Conservation (phyloP, 2,888 invertebrate species). For the Nudaria mundana region DNA sequence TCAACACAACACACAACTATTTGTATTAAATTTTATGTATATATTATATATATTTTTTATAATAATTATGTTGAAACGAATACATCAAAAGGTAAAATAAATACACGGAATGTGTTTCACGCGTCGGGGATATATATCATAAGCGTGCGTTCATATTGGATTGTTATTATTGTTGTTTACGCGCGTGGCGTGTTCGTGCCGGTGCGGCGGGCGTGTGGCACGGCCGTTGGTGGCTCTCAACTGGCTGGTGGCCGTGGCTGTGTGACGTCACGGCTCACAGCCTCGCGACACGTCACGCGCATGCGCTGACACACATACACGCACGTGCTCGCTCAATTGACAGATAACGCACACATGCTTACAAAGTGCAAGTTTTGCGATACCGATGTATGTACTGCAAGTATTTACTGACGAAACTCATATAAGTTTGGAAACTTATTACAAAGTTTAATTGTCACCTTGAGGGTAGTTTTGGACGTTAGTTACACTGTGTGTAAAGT, state of each 20-base stretch:
- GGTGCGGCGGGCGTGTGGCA: constrained; percentile 49
- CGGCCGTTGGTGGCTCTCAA: constrained; percentile 46
- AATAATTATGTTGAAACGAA: constrained; percentile 36
- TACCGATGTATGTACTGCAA: constrained; percentile 5
- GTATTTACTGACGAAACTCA: constrained; percentile 3
- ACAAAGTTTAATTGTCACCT: constrained; percentile 1
- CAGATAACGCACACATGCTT: constrained; percentile 25
- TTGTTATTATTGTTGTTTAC: constrained; percentile 59
- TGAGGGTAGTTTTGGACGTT: neutral
- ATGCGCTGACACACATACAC: constrained; percentile 28
- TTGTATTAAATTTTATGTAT: constrained; percentile 17
- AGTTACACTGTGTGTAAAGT: too few species aligned
- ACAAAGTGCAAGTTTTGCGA: constrained; percentile 20
- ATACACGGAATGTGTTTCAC: constrained; percentile 60
- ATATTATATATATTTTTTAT: constrained; percentile 21
- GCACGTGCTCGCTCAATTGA: constrained; percentile 33
- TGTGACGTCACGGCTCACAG: constrained; percentile 49
- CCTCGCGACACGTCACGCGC: constrained; percentile 26
- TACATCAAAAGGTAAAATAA: constrained; percentile 50
- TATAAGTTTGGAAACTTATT: constrained; percentile 7
- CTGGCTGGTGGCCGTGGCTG: constrained; percentile 38
- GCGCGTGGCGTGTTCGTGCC: constrained; percentile 55
- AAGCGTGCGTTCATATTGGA: constrained; percentile 60
- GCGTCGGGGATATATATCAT: constrained; percentile 47
- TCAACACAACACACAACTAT: constrained; percentile 31